phyloP scores from a whole-genome alignment of 2,113 vertebrate genomes.

The Mellivora capensis region DNA sequence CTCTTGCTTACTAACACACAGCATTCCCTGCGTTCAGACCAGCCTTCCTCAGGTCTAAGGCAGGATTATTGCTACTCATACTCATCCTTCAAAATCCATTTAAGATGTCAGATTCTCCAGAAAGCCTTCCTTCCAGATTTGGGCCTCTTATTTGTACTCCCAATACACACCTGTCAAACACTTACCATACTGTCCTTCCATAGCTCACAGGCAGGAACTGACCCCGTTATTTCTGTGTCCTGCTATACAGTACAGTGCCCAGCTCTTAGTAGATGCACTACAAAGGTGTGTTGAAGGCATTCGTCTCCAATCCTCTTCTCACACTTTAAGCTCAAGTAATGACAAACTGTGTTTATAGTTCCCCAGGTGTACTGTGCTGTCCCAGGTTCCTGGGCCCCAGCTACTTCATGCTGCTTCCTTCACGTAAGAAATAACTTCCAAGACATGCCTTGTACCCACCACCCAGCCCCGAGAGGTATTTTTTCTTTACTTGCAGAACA shows the following conservation, averaged over 20 bases:
- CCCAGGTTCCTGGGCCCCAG: background rate
- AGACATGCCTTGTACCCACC: background rate
- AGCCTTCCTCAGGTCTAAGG: background rate
- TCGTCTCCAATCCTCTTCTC: background rate
- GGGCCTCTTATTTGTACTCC: background rate
- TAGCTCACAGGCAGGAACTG: background rate
- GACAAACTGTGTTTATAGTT: background rate
- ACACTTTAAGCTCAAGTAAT: background rate
- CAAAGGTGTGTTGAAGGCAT: background rate
- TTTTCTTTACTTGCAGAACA: background rate
- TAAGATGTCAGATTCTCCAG: background rate
- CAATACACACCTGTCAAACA: rapidly evolving
- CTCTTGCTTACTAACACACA: background rate
- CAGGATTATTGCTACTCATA: background rate
- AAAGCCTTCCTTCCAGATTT: background rate
- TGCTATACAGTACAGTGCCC: too few species aligned
- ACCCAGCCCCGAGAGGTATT: background rate
- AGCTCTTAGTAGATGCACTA: background rate
- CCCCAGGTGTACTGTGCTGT: background rate
- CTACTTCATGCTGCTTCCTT: background rate
- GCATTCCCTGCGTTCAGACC: background rate
- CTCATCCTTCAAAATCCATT: background rate
- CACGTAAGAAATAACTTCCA: too few species aligned
- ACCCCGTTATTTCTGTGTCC: background rate
- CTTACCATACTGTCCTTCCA: background rate